A percentile compares a stretch with the other conserved stretches of the same genome.
These are phyloP conservation scores for Chouioia cunea DNA, from an alignment of 2,888 invertebrate species.

Conservation along the genomic window DNA sequence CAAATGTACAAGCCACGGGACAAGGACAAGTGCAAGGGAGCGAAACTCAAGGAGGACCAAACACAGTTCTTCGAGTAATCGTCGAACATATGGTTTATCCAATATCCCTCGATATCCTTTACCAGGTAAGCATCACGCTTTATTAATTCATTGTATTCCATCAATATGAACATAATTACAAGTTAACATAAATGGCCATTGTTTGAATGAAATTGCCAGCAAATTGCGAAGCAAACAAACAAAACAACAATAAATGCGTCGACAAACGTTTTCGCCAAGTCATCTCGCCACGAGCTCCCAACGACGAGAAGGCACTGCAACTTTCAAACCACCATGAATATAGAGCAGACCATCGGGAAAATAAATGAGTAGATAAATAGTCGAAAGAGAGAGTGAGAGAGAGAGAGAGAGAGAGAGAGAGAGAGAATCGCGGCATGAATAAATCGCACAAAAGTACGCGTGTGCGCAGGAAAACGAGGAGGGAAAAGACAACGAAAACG, in stretches of 20 bases:
- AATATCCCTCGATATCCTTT: slow-evolving; percentile 96
- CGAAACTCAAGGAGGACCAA: slow-evolving; percentile 89
- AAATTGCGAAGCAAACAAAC: background rate
- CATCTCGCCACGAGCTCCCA: background rate
- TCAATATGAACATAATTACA: background rate
- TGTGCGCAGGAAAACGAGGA: slow-evolving; percentile 35
- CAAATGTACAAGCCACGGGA: slow-evolving; percentile 86
- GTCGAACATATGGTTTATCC: slow-evolving; percentile 99
- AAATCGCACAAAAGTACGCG: slow-evolving; percentile 21
- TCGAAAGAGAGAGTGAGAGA: slow-evolving; percentile 22
- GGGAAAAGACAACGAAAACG: slow-evolving; percentile 44
- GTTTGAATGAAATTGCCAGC: background rate
- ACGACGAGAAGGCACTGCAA: slow-evolving; percentile 27
- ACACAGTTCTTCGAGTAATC: slow-evolving; percentile 97
- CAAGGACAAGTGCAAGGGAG: slow-evolving; percentile 66
- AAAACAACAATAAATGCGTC: background rate
- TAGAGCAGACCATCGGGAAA: slow-evolving; percentile 28
- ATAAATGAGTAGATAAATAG: slow-evolving; percentile 45
- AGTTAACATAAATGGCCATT: background rate
- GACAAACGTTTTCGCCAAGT: background rate
- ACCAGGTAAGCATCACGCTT: slow-evolving; percentile 78
- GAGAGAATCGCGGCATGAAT: slow-evolving; percentile 37
- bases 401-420: slow-evolving; percentile 6
- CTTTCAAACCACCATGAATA: slow-evolving; percentile 39
- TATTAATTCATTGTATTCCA: background rate